Evolutionary conservation across 2,797 vertebrate species (phyloP), one percentile per base, ranked within the genome.

Genomic region (Chelon labrosus): DNA sequence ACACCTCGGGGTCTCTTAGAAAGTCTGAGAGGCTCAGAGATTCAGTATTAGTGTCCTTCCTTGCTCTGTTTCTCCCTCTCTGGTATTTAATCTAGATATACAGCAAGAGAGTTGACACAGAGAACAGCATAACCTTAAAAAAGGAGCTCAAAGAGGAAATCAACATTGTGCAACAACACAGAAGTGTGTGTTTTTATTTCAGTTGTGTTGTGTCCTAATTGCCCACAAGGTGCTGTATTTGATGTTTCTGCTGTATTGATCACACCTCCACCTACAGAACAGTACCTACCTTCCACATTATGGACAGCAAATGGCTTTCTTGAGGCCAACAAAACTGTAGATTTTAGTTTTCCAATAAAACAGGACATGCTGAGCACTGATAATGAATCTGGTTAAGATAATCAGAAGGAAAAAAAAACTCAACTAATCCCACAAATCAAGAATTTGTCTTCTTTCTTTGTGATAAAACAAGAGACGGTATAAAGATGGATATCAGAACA

Each of bases 1-100:
- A 85, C 86, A 88, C 88, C 85, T 89, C 67, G 1, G 41, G 44
- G 59, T 84, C 78, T 69, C 67, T 65, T 17, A 4, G n/a, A 73
- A 69, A 70, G 50, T 61, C 73, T n/a, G 51, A 55, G 50, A 20
- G 44, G 38, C 61, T 60, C 56, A 55, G 19, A 35, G 62, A 78
- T 61, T 62, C 25, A 77, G 59, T 73, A 73, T 64, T 25, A 16
- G 16, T 25, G 14, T 77, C 51, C 74, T 35, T 66, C 64, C 53
- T 35, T 49, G 31, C 25, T 20, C 27, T 35, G 57, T 65, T 55
- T 75, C 41, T 69, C 9, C 42, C 10, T 60, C 2, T 1, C 35
- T 38, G 13, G 31, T 35, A 35, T 12, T 52, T 71, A 54, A 73
- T 68, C 79, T 81, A 70, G 63, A 71, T 44, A 17, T 35, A 35